Evolutionary conservation across 2,797 vertebrate genomes (phyloP).

Genomic region (Tragelaphus oryx): DNA sequence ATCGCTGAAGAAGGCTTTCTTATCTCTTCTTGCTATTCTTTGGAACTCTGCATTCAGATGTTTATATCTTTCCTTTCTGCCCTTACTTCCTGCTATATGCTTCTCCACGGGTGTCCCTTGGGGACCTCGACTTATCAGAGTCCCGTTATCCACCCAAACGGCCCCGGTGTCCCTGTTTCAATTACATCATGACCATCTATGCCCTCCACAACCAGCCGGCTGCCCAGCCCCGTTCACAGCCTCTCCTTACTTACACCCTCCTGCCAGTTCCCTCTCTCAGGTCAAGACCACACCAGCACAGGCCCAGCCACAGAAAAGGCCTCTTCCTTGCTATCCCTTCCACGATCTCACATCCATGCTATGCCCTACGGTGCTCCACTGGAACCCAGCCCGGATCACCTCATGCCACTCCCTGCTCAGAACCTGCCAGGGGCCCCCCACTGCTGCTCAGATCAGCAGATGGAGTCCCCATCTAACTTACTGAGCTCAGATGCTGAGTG

Average conservation of each 20-base stretch:
- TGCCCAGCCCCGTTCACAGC: rapidly evolving
- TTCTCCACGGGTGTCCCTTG: not conserved
- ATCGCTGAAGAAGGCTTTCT: no score
- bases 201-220: not conserved
- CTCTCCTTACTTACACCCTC: not conserved
- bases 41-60: no score
- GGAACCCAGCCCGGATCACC: not conserved
- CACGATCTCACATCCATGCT: not conserved
- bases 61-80: no score
- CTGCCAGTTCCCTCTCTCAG: not conserved
- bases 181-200: not conserved
- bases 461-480: not conserved
- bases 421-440: not conserved
- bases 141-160: not conserved
- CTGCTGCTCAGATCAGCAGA: not conserved
- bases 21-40: no score
- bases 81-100: not conserved
- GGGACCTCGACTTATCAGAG: not conserved
- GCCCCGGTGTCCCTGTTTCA: not conserved
- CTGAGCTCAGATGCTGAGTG: not conserved
- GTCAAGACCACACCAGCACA: not conserved
- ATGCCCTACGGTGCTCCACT: not conserved
- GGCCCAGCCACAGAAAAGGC: not conserved
- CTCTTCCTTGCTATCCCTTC: not conserved
- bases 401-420: not conserved